Evolutionary conservation across 2,113 vertebrate genomes (phyloP).

Genomic region (Amblyornis subalaris): DNA sequence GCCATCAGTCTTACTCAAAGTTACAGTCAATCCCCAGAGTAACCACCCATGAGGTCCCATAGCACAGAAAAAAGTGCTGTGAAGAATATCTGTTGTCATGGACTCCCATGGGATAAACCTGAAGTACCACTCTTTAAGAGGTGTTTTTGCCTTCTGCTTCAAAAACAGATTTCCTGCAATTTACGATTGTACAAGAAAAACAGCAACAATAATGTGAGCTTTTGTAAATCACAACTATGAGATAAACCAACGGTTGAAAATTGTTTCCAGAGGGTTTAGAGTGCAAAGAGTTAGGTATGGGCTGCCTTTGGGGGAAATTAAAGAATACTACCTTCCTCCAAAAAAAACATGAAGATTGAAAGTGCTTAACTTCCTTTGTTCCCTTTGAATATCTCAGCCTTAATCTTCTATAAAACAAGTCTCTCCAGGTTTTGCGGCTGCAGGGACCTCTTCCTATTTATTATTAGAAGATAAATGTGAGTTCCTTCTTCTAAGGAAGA

Average conservation of each 20-base stretch:
- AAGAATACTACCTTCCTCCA: background rate
- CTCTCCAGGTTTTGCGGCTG: background rate
- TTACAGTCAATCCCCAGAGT: background rate
- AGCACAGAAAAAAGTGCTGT: rapidly evolving
- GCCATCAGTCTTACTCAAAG: background rate
- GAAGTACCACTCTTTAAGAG: background rate
- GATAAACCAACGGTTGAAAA: background rate
- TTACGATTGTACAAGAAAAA: background rate
- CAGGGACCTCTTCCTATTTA: background rate
- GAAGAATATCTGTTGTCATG: background rate
- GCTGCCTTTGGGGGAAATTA: background rate
- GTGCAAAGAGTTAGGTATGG: background rate
- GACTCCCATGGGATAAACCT: background rate
- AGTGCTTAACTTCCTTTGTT: background rate
- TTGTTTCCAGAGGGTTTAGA: background rate
- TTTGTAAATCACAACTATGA: background rate
- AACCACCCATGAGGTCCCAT: background rate
- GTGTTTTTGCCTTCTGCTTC: background rate
- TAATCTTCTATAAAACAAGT: background rate
- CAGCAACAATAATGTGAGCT: background rate
- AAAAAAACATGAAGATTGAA: background rate
- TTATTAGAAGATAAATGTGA: background rate
- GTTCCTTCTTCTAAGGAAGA: constrained; percentile 2
- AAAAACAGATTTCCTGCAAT: background rate
- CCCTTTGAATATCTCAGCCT: background rate